phyloP scores from a whole-genome alignment of 2,888 invertebrate species.

The Drosophila dives region DNA sequence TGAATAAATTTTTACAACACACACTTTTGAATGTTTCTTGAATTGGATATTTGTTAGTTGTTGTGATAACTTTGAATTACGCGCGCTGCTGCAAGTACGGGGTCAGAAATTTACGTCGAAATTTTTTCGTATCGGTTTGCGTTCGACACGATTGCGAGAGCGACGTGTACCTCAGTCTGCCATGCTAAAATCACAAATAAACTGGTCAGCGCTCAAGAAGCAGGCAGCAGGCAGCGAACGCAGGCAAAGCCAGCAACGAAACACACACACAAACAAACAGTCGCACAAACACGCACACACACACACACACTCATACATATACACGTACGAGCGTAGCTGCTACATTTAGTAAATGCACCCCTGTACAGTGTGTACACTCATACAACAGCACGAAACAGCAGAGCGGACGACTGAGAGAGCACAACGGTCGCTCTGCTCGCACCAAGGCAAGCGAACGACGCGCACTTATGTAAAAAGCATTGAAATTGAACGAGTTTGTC shows the following conservation, averaged over 20 bases:
- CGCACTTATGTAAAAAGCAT: slow-evolving; percentile 77
- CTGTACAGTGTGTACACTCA: slow-evolving; percentile 56
- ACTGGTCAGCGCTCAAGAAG: slow-evolving; percentile 81
- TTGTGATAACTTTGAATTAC: slow-evolving; percentile 73
- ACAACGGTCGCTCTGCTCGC: slow-evolving; percentile 26
- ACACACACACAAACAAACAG: slow-evolving; percentile 29
- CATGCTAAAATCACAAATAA: slow-evolving; percentile 84
- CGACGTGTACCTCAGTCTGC: slow-evolving; percentile 81
- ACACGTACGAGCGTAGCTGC: slow-evolving; percentile 16
- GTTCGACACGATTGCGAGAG: slow-evolving; percentile 68
- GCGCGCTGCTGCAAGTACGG: slow-evolving; percentile 65
- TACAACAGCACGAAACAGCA: slow-evolving; percentile 27
- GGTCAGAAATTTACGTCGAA: slow-evolving; percentile 69
- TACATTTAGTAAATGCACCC: slow-evolving; percentile 71
- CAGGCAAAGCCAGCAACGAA: slow-evolving; percentile 47
- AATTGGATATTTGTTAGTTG: slow-evolving; percentile 22
- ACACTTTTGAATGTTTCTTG: slow-evolving; percentile 43
- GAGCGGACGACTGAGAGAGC: slow-evolving; percentile 20
- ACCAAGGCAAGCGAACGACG: slow-evolving; percentile 51
- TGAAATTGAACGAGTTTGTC: slow-evolving; percentile 77
- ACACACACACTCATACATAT: slow-evolving; percentile 14
- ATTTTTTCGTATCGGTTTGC: slow-evolving; percentile 72
- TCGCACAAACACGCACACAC: slow-evolving; percentile 22
- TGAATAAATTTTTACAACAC: slow-evolving; percentile 21
- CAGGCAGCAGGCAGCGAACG: slow-evolving; percentile 71